These are phyloP conservation scores for Morpho deidamia DNA, from an alignment of 2,888 invertebrate genomes.

Conservation along the genomic window DNA sequence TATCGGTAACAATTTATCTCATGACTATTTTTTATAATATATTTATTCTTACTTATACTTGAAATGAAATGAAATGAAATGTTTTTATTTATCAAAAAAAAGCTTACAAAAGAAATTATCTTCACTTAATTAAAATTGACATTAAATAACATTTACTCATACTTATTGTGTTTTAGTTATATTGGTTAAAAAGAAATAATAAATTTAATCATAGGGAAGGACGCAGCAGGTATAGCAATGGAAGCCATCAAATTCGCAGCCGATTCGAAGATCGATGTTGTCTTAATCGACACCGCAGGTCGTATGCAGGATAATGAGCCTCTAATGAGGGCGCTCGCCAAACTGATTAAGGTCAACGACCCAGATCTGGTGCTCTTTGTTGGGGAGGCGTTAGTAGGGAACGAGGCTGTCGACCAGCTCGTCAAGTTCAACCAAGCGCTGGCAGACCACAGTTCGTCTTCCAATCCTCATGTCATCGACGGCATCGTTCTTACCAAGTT, in stretches of 20 bases:
- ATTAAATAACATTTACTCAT: too few species aligned
- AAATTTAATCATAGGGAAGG: constrained; percentile 84
- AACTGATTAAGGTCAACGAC: constrained; percentile 96
- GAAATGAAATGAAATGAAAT: too few species aligned
- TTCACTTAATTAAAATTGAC: too few species aligned
- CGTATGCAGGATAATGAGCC: constrained; percentile 99
- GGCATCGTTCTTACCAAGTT: constrained; percentile 99
- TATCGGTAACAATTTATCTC: too few species aligned
- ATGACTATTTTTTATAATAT: too few species aligned
- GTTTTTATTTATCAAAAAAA: too few species aligned
- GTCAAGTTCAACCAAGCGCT: constrained; percentile 99
- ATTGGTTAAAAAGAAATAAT: too few species aligned
- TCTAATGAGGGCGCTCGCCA: constrained; percentile 97
- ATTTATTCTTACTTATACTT: too few species aligned
- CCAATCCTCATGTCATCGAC: constrained; percentile 95
- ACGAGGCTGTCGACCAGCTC: constrained; percentile 99
- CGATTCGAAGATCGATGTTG: constrained; percentile 91
- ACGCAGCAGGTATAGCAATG: constrained; percentile 98
- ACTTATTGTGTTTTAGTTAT: too few species aligned
- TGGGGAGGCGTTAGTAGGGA: constrained; percentile 99
- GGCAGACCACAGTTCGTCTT: constrained; percentile 90
- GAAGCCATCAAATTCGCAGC: constrained; percentile 95
- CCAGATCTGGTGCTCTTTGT: constrained; percentile 99
- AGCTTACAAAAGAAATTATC: too few species aligned
- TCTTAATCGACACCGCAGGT: constrained; percentile 99